A percentile compares a stretch with the other conserved stretches of the same genome.
Evolutionary conservation across 2,797 vertebrate genomes (phyloP).

Genomic region (Pangasius mekongensis): DNA sequence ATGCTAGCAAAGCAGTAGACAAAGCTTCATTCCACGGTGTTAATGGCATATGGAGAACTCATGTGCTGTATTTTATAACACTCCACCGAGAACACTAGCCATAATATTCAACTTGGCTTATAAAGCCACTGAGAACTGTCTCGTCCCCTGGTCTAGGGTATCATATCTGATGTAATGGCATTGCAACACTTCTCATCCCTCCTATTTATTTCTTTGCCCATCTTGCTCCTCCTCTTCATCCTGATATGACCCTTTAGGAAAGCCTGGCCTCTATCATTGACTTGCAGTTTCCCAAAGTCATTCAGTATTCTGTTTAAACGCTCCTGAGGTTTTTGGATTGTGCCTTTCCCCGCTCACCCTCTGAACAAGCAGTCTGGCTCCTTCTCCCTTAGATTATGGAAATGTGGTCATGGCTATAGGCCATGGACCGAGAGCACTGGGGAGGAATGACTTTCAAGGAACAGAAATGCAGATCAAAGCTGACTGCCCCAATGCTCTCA

Average conservation of each 20-base stretch:
- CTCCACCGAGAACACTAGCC: not conserved
- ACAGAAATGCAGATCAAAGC: slow-evolving; percentile 37
- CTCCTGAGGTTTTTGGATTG: slow-evolving; percentile 67
- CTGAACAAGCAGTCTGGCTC: slow-evolving; percentile 45
- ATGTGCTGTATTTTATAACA: slow-evolving; percentile 35
- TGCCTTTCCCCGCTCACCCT: slow-evolving; percentile 48
- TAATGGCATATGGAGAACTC: slow-evolving; percentile 22
- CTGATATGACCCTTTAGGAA: slow-evolving; percentile 62
- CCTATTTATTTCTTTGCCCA: slow-evolving; percentile 6
- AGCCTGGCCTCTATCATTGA: slow-evolving; percentile 55
- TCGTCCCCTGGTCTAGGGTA: not conserved
- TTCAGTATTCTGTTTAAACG: slow-evolving; percentile 69
- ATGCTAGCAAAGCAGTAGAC: slow-evolving; percentile 10
- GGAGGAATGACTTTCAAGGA: slow-evolving; percentile 30
- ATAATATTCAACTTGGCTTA: slow-evolving; percentile 19
- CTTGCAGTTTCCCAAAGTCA: slow-evolving; percentile 65
- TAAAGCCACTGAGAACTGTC: not conserved
- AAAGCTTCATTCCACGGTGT: slow-evolving; percentile 35
- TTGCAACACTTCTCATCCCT: not conserved
- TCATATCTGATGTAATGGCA: slow-evolving; percentile 14
- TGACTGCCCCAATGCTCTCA: slow-evolving; percentile 29
- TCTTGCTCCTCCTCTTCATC: slow-evolving; percentile 22
- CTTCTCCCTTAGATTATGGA: slow-evolving; percentile 54
- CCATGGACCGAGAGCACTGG: slow-evolving; percentile 39
- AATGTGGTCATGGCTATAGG: slow-evolving; percentile 54